phyloP scores from a whole-genome alignment of 2,888 invertebrate genomes.

The Lithophane semibrunnea region DNA sequence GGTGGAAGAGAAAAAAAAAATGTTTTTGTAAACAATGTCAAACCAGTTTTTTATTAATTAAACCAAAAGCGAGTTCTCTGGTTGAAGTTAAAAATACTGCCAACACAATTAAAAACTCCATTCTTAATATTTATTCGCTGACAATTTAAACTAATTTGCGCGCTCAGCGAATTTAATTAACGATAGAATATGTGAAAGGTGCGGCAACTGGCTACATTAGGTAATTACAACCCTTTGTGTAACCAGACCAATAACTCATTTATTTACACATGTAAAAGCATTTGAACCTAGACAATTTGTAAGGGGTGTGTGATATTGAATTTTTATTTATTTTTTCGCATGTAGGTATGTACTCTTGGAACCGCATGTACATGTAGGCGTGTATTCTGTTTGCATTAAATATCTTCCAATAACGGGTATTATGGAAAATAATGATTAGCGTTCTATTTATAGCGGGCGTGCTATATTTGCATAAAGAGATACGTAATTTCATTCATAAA shows the following conservation, averaged over 20 bases:
- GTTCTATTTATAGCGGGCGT: not conserved
- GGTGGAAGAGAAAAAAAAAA: not conserved
- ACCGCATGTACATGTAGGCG: not conserved
- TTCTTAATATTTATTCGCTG: conserved; percentile 7
- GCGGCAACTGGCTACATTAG: conserved; percentile 15
- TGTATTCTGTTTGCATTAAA: not conserved
- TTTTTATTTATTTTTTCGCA: not conserved
- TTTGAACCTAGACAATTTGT: not conserved
- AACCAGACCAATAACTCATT: conserved; percentile 19
- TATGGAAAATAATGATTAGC: not conserved
- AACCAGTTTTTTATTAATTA: not conserved
- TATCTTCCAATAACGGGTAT: not conserved
- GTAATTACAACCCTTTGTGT: conserved; percentile 39
- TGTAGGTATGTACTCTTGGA: not conserved
- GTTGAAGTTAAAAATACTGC: not conserved
- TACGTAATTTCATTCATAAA: not conserved
- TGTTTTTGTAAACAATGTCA: not conserved
- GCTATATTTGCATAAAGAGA: too few relatives aligned
- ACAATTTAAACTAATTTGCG: conserved; percentile 15
- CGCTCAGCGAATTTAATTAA: conserved; percentile 24
- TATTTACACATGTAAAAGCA: conserved; percentile 24
- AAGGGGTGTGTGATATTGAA: not conserved
- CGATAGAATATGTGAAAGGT: conserved; percentile 23
- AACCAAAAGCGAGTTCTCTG: not conserved
- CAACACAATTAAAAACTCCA: not conserved